A percentile compares a stretch with the other conserved stretches of the same genome.
Conservation (phyloP, 2,888 invertebrate genomes). For the Graphium colonna region DNA sequence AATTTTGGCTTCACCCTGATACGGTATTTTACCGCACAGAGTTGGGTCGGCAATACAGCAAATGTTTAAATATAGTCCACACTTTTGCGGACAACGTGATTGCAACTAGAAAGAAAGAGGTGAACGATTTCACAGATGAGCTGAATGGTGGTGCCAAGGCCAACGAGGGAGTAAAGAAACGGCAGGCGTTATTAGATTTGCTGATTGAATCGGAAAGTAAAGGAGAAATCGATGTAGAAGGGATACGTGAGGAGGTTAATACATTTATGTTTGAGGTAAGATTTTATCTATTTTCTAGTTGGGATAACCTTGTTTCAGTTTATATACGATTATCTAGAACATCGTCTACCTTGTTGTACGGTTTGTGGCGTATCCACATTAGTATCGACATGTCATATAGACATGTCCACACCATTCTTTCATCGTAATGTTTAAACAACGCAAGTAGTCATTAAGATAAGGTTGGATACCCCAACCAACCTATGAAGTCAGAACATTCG, state of each 20-base stretch:
- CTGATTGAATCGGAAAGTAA: constrained; percentile 80
- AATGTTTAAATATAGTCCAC: constrained; percentile 68
- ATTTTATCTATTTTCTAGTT: not conserved
- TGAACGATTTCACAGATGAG: not conserved
- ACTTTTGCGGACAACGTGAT: constrained; percentile 79
- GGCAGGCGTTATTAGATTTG: constrained; percentile 83
- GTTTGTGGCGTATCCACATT: no score
- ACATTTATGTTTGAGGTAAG: constrained; percentile 87
- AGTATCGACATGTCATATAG: no score
- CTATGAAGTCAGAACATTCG: no score
- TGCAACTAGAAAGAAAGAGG: constrained; percentile 53
- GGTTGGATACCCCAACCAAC: no score
- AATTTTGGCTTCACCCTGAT: constrained; percentile 79
- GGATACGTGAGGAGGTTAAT: constrained; percentile 85
- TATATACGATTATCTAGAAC: no score
- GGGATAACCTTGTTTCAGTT: no score
- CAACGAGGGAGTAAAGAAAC: constrained; percentile 53
- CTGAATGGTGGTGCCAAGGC: constrained; percentile 19
- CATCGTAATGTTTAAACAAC: no score
- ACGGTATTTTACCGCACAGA: constrained; percentile 67
- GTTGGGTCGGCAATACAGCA: constrained; percentile 67
- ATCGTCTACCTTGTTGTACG: no score
- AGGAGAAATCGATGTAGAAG: constrained; percentile 79
- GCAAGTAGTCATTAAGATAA: no score
- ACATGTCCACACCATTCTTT: no score